Evolutionary conservation across 2,113 vertebrate genomes (phyloP).

Genomic region (Hymenochirus boettgeri): DNA sequence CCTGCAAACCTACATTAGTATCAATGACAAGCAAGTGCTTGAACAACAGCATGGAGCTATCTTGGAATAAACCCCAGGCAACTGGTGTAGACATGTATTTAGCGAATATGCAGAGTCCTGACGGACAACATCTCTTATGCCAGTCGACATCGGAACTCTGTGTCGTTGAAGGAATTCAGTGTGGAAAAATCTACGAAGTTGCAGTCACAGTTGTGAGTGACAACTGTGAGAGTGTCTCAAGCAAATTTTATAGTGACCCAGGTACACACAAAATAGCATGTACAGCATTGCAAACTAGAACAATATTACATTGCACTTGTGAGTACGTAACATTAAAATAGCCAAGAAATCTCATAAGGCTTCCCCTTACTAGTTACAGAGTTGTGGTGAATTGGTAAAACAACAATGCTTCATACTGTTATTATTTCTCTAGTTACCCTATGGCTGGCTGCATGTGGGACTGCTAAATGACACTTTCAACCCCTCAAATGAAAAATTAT

Average conservation of each 20-base stretch:
- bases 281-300: too few species aligned
- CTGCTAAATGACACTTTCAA: too few species aligned
- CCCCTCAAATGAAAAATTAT: too few species aligned
- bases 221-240: conserved; percentile 1
- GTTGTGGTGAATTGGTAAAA: too few species aligned
- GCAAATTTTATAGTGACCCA: not conserved
- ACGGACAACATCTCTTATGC: not conserved
- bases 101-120: not conserved
- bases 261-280: not conserved
- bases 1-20: conserved; percentile 13
- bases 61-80: conserved; percentile 13
- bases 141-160: conserved; percentile 12
- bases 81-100: conserved; percentile 7
- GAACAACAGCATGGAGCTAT: conserved; percentile 9
- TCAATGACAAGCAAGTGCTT: not conserved
- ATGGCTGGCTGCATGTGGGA: too few species aligned
- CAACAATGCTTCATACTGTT: too few species aligned
- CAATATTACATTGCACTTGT: too few species aligned
- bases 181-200: conserved; percentile 11
- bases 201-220: conserved; percentile 20
- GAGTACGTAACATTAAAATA: too few species aligned
- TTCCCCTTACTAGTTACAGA: too few species aligned
- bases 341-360: too few species aligned
- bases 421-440: too few species aligned
- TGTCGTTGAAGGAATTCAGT: not conserved